Conservation (phyloP, 2,113 vertebrate genomes). For the Eonycteris spelaea region DNA sequence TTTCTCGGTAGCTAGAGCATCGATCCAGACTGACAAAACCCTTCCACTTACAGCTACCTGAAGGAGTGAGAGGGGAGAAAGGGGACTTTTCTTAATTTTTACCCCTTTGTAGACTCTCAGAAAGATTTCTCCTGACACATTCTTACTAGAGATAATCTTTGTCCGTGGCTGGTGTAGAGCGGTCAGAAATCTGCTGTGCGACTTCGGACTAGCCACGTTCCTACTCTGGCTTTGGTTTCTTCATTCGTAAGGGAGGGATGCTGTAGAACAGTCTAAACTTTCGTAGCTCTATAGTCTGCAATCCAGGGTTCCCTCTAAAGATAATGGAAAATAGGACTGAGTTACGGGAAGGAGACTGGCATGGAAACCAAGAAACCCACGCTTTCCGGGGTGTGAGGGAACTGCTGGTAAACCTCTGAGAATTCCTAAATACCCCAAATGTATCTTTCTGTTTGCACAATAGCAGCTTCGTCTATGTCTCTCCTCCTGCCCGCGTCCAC, state of each 20-base stretch:
- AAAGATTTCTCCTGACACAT: not conserved
- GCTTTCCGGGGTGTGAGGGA: not conserved
- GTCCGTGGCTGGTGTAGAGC: not conserved
- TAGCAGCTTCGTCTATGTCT: not conserved
- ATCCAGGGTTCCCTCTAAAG: not conserved
- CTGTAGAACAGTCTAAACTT: not conserved
- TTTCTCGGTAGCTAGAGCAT: not conserved
- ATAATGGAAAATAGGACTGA: not conserved
- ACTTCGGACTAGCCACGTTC: not conserved
- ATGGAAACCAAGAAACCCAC: not conserved
- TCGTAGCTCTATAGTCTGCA: not conserved
- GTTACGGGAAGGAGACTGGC: not conserved
- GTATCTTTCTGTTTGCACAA: not conserved
- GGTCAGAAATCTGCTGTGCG: not conserved
- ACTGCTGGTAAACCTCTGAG: not conserved
- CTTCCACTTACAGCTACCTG: not conserved
- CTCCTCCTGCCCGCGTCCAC: fast-evolving
- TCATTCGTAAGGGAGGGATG: not conserved
- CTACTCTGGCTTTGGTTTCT: not conserved
- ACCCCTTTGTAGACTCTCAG: not conserved
- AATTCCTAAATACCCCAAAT: not conserved
- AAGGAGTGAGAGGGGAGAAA: not conserved
- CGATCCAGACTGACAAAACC: not conserved
- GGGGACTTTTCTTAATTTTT: not conserved
- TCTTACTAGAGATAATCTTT: not conserved